Evolutionary conservation across 2,113 vertebrate genomes (phyloP).

Genomic region (Marmota flaviventris): DNA sequence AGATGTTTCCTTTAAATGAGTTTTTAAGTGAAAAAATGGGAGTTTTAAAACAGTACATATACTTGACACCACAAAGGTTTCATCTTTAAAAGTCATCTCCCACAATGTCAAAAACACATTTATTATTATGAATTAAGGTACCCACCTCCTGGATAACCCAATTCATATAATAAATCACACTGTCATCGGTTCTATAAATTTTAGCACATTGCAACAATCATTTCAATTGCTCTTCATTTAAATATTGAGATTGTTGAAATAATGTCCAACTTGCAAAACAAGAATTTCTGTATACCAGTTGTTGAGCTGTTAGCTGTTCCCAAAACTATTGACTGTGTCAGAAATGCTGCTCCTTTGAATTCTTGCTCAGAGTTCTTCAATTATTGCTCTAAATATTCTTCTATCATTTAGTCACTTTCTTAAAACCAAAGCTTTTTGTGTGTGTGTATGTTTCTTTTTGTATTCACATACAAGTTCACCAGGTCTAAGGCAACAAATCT

Average conservation of each 20-base stretch:
- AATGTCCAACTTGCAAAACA: neutral
- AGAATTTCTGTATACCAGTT: neutral
- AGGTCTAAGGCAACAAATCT: neutral
- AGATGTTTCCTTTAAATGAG: neutral
- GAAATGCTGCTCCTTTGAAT: neutral
- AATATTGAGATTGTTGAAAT: neutral
- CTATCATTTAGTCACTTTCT: slow-evolving; percentile 7
- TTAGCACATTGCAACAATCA: neutral
- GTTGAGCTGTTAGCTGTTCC: neutral
- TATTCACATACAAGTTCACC: neutral
- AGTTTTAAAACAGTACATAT: neutral
- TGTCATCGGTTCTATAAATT: neutral
- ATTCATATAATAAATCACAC: neutral
- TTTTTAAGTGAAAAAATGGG: neutral
- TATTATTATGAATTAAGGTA: neutral
- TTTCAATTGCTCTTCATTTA: neutral
- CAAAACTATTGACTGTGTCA: neutral
- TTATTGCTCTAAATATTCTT: neutral
- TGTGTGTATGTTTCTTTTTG: neutral
- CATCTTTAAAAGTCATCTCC: neutral
- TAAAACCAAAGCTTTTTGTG: neutral
- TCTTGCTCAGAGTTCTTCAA: neutral
- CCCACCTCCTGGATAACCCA: neutral
- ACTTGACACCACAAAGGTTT: neutral
- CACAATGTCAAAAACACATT: neutral